These are phyloP conservation scores for Eucera pruinosa DNA, from an alignment of 2,888 invertebrate species.

Conservation along the genomic window DNA sequence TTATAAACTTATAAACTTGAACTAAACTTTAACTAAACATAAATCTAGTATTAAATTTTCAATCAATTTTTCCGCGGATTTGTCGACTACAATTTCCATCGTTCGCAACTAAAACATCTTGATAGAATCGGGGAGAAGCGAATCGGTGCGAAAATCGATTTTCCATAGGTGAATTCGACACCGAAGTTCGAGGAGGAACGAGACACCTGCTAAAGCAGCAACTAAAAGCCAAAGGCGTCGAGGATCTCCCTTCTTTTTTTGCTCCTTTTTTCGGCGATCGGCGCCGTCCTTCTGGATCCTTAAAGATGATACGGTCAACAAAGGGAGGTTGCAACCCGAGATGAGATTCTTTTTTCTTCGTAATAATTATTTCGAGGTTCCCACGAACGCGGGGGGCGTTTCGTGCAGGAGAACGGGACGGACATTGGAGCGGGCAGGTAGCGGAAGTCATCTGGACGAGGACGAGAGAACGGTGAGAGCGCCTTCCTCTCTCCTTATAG, in stretches of 20 bases:
- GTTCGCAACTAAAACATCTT: no score
- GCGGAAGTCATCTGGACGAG: conserved; percentile 83
- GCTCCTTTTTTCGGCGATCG: conserved; percentile 46
- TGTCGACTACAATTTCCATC: no score
- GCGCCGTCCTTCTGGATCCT: conserved; percentile 74
- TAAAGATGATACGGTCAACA: conserved; percentile 83
- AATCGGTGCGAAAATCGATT: conserved; percentile 59
- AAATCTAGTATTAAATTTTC: no score
- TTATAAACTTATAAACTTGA: no score
- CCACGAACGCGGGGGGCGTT: conserved; percentile 84
- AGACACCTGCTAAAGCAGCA: conserved; percentile 69
- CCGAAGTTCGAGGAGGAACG: conserved; percentile 37
- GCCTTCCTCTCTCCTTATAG: conserved; percentile 66
- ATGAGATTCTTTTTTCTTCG: conserved; percentile 76
- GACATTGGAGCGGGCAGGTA: conserved; percentile 81
- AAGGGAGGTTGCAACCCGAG: conserved; percentile 80
- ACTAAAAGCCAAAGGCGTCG: conserved; percentile 57
- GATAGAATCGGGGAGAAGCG: neutral
- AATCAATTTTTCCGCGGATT: no score
- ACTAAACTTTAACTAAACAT: no score
- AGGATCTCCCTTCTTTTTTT: conserved; percentile 21
- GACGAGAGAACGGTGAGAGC: conserved; percentile 76
- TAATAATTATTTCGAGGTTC: conserved; percentile 84
- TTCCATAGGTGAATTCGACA: conserved; percentile 62
- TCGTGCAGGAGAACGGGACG: conserved; percentile 76